These are phyloP conservation scores for Euphysa ruthae DNA, from an alignment of 30 jellyfish, hydroid and myxozoan species.

Conservation along the genomic window DNA sequence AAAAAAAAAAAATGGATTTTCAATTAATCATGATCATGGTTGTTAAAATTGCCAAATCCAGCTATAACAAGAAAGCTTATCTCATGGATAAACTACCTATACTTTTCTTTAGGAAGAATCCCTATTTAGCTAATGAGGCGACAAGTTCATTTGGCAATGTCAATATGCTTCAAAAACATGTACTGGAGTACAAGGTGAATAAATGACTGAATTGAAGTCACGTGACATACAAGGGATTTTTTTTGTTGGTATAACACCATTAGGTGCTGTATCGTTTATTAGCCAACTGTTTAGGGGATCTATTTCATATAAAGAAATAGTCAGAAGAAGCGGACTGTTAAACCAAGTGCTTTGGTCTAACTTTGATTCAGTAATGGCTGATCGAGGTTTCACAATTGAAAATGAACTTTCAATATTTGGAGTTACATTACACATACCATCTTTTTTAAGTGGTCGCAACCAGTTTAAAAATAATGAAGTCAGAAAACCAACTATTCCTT, in stretches of 20 bases:
- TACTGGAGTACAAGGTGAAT: conserved; percentile 43
- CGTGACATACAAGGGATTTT: conserved; percentile 44
- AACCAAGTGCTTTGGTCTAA: neutral
- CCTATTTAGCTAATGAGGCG: conserved; percentile 52
- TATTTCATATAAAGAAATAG: neutral
- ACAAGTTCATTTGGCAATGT: conserved; percentile 24
- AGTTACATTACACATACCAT: too few relatives aligned
- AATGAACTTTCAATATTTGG: too few relatives aligned
- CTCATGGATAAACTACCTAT: conserved; percentile 35
- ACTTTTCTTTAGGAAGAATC: conserved; percentile 35
- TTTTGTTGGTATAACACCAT: too few relatives aligned
- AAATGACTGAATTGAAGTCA: conserved; percentile 50
- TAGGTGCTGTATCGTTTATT: too few relatives aligned
- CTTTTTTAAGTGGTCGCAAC: too few relatives aligned
- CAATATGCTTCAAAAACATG: conserved; percentile 19
- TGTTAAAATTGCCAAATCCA: conserved; percentile 30
- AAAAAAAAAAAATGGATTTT: conserved; percentile 27
- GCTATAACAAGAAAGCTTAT: conserved; percentile 33
- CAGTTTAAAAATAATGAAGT: too few relatives aligned
- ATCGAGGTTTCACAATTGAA: too few relatives aligned
- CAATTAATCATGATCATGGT: conserved; percentile 29
- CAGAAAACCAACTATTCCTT: too few relatives aligned
- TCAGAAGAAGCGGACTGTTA: neutral
- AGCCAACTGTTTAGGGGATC: neutral
- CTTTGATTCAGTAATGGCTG: neutral